These are phyloP conservation scores for Tetramorium alpestre DNA, from an alignment of 1,140 invertebrate species.

Conservation along the genomic window DNA sequence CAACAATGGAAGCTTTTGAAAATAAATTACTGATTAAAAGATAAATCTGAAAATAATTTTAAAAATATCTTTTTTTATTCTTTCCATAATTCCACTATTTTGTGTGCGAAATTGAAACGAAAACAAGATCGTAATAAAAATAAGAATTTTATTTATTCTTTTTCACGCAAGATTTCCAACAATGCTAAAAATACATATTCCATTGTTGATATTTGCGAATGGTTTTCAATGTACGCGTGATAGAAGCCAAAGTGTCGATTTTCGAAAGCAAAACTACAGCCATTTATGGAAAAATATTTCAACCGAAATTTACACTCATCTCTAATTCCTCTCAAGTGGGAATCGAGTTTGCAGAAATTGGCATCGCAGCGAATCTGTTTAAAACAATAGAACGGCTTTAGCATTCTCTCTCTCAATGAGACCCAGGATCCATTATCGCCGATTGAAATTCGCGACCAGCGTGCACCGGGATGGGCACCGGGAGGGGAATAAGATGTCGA, in stretches of 20 bases:
- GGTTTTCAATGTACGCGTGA: neutral
- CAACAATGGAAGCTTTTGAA: neutral
- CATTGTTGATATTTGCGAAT: constrained; percentile 1
- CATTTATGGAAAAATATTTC: neutral
- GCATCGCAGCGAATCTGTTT: constrained; percentile 7
- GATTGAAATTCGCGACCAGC: constrained; percentile 36
- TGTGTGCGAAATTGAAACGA: neutral
- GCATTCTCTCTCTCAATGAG: neutral
- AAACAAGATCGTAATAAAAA: neutral
- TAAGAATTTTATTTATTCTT: neutral
- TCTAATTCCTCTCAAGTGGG: constrained; percentile 28
- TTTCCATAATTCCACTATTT: neutral
- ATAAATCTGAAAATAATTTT: neutral
- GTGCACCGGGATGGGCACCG: neutral
- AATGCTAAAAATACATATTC: constrained; percentile 1
- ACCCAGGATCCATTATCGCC: neutral
- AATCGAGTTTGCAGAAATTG: neutral
- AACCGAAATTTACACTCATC: constrained; percentile 19
- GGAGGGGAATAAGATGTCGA: constrained; percentile 10
- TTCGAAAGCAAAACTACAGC: neutral
- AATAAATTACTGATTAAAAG: neutral
- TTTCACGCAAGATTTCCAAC: neutral
- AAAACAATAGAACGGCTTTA: constrained; percentile 34
- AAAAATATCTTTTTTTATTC: neutral
- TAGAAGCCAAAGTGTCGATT: neutral